Evolutionary conservation across 2,888 invertebrate species (phyloP), one percentile per base, ranked within the genome.

Genomic region (Torymus auratus): DNA sequence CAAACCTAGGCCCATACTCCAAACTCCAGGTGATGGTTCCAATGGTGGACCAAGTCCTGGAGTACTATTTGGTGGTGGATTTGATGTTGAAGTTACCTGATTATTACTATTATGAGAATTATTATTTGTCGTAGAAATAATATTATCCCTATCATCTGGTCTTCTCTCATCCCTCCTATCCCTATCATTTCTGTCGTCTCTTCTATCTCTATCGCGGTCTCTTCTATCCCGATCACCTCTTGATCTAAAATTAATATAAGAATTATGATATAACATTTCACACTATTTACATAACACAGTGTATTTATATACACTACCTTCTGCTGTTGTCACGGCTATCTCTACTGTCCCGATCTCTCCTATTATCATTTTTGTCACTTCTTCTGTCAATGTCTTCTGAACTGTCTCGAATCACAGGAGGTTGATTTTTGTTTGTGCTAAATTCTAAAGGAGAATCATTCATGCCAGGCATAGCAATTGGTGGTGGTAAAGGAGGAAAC

Each of bases 391-490:
- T 85, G 65, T 80, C 85, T 20, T 89, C 91, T 2, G 89, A 88
- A 52, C 84, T 88, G 72, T 91, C 88, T 11, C 92, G 88, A 17
- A 93, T 92, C 85, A 94, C 92, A 41, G 93, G 92, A 71, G 92
- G 93, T 87, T 93, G 94, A 88, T 92, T 93, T 87, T 94, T 94
- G 84, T 92, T 93, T 58, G 91, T 92, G 85, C 93, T 94, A 87
- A 94, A 94, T 85, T 94, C 94, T 67, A 94, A 88, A 0, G 94
- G 94, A 23, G 92, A 92, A 86, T 94, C 94, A 84, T 93, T 94
- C 88, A 93, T 91, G 1, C 92, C 92, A n/a, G 93, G 91, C 60
- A 91, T 82, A 41, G 90, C 86, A 83, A 90, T 85, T 0, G 89
- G 88, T 3, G 90, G 90, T 71, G 90, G 90, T 55, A 91, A 68